phyloP scores from a whole-genome alignment of 2,113 vertebrate species.

The Syrrhaptes paradoxus region DNA sequence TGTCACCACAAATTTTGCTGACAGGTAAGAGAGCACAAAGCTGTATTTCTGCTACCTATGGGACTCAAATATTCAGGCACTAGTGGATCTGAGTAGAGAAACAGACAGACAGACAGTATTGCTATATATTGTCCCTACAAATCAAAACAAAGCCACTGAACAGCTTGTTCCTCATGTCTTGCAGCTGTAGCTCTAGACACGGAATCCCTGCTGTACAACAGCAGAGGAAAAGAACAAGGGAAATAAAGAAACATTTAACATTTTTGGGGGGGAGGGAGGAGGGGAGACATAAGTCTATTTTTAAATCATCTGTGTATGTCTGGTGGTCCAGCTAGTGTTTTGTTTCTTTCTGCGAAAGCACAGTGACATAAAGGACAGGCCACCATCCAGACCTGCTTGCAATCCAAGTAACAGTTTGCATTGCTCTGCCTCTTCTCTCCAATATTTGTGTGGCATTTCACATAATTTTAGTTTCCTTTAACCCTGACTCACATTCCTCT shows the following conservation, averaged over 20 bases:
- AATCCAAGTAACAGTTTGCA: background rate
- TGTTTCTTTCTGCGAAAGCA: background rate
- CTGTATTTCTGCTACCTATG: background rate
- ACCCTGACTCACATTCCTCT: background rate
- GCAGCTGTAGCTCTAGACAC: conserved; percentile 51
- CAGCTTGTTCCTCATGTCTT: background rate
- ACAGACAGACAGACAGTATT: background rate
- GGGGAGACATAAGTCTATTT: background rate
- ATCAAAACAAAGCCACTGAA: conserved; percentile 25
- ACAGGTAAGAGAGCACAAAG: background rate
- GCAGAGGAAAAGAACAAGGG: background rate
- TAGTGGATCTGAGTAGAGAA: background rate
- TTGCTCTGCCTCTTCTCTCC: background rate
- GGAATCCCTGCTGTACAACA: background rate
- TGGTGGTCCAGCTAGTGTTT: background rate
- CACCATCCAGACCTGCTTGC: background rate
- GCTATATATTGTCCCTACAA: background rate
- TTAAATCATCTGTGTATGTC: background rate
- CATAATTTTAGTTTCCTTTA: background rate
- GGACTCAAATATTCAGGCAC: background rate
- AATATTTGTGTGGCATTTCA: background rate
- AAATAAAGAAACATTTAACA: background rate
- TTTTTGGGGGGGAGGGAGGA: too few relatives aligned
- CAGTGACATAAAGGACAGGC: background rate
- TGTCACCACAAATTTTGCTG: background rate